These are phyloP conservation scores for Pseudomyrmex dendroicus DNA, from an alignment of 1,140 invertebrate genomes.

Conservation along the genomic window DNA sequence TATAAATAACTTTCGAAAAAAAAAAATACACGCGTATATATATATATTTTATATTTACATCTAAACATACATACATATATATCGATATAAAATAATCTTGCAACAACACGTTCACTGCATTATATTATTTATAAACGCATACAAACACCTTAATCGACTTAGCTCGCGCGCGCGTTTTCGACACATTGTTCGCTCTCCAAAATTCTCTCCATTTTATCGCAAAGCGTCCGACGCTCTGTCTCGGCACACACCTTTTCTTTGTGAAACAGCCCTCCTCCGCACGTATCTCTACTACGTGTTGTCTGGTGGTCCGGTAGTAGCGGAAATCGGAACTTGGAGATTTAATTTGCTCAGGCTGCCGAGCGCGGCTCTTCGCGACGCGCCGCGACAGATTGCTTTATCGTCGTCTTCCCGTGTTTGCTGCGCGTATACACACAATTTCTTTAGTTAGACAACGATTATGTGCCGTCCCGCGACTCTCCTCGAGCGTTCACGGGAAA, in stretches of 20 bases:
- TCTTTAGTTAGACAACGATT: background rate
- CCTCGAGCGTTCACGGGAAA: background rate
- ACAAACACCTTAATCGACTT: no score
- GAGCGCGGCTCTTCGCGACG: slow-evolving; percentile 20
- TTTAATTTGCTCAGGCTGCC: slow-evolving; percentile 62
- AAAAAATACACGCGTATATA: no score
- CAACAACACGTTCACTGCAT: no score
- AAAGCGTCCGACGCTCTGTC: background rate
- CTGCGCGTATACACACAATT: background rate
- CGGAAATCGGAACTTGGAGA: slow-evolving; percentile 58
- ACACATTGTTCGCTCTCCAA: background rate
- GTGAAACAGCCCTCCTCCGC: background rate
- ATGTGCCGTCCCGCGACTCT: no score
- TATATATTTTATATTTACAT: no score
- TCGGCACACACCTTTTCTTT: background rate
- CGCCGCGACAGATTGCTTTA: slow-evolving; percentile 5
- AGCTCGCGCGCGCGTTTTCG: background rate
- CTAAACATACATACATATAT: no score
- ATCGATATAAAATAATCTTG: no score
- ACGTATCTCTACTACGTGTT: slow-evolving; percentile 16
- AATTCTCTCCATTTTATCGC: background rate
- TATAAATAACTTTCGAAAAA: no score
- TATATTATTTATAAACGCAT: no score
- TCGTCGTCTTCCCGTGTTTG: slow-evolving; percentile 35
- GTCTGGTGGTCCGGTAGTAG: slow-evolving; percentile 52